A percentile compares a stretch with the other conserved stretches of the same genome.
Evolutionary conservation across 2,888 invertebrate genomes (phyloP).

Genomic region (Neoscelio sp.): DNA sequence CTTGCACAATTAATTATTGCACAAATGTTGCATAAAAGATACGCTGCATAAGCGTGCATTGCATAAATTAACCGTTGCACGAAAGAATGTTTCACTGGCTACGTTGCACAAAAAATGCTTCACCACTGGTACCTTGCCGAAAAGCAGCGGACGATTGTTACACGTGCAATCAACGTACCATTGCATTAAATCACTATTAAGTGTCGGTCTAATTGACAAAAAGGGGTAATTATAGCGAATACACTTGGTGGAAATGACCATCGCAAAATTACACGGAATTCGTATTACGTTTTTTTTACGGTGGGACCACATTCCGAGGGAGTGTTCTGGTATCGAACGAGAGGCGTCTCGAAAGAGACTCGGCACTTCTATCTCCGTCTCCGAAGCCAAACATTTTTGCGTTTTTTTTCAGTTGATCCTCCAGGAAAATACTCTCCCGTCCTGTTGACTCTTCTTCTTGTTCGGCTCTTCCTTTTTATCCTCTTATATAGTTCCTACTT

Average conservation of each 20-base stretch:
- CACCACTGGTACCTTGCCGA: not conserved
- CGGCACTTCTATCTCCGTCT: slow-evolving; percentile 49
- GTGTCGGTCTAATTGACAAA: slow-evolving; percentile 76
- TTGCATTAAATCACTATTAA: slow-evolving; percentile 74
- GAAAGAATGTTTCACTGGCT: too few relatives aligned
- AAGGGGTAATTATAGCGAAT: slow-evolving; percentile 71
- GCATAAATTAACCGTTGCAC: too few relatives aligned
- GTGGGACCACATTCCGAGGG: slow-evolving; percentile 63
- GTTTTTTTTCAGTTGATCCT: slow-evolving; percentile 44
- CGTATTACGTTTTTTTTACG: slow-evolving; percentile 66
- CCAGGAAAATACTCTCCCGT: slow-evolving; percentile 57
- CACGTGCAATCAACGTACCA: slow-evolving; percentile 53
- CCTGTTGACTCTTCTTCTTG: slow-evolving; percentile 62
- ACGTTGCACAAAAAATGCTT: too few relatives aligned
- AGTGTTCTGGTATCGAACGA: slow-evolving; percentile 65
- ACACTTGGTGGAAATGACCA: slow-evolving; percentile 44
- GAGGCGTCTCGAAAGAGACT: slow-evolving; percentile 39
- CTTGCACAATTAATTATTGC: too few relatives aligned
- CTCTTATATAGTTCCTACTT: slow-evolving; percentile 48
- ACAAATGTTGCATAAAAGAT: too few relatives aligned
- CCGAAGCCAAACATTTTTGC: slow-evolving; percentile 58
- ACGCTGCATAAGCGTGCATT: too few relatives aligned
- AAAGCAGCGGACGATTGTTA: slow-evolving; percentile 19
- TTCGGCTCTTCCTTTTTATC: slow-evolving; percentile 38
- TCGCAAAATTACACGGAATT: slow-evolving; percentile 70